Conservation (phyloP, 2,888 invertebrate species). For the Caenorhabditis sulstoni region DNA sequence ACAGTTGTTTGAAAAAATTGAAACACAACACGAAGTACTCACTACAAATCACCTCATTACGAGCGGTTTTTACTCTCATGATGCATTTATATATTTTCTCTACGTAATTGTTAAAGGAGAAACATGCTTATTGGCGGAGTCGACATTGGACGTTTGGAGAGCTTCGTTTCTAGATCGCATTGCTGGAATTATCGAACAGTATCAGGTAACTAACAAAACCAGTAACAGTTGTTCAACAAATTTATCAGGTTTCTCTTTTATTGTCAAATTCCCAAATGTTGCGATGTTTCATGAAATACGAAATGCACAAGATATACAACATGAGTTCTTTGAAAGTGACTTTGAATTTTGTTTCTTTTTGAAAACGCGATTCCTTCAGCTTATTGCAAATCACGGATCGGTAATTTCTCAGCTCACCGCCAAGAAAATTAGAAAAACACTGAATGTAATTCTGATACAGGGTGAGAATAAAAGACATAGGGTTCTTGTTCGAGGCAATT, state of each 20-base stretch:
- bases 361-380: too few relatives aligned
- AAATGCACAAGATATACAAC: conserved; percentile 61
- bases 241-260: conserved; percentile 54
- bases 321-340: conserved; percentile 57
- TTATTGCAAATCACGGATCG: conserved; percentile 61
- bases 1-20: conserved; percentile 25
- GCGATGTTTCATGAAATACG: conserved; percentile 64
- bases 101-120: conserved; percentile 54
- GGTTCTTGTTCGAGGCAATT: too few relatives aligned
- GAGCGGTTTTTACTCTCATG: conserved; percentile 56
- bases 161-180: conserved; percentile 62
- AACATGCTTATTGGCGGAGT: conserved; percentile 60
- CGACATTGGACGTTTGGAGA: conserved; percentile 59
- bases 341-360: too few relatives aligned
- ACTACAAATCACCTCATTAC: conserved; percentile 60
- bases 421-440: conserved; percentile 38
- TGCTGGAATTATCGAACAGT: conserved; percentile 63
- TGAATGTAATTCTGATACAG: conserved; percentile 57
- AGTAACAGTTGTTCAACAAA: too few relatives aligned
- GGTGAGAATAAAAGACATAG: conserved; percentile 40
- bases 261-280: conserved; percentile 61
- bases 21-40: too few relatives aligned
- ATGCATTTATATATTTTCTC: conserved; percentile 52
- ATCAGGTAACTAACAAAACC: too few relatives aligned
- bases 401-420: conserved; percentile 30